Evolutionary conservation across 2,888 invertebrate genomes (phyloP), one percentile per base, ranked within the genome.

Genomic region (Torymus auratus): DNA sequence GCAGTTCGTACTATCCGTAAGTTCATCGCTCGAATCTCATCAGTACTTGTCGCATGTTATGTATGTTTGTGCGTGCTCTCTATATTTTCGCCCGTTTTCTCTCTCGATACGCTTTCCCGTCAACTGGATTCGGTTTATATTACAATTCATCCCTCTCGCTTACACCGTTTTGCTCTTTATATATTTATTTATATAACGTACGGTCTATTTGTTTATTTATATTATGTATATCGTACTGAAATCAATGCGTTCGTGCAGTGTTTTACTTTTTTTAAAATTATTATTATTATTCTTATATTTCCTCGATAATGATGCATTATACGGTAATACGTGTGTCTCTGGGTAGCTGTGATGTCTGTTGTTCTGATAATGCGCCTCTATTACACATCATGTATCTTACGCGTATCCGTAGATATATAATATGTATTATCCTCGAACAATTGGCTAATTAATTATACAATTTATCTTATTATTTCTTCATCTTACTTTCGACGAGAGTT

Each of bases 1-100:
- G 89, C 88, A 88, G 85, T 88, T 87, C 86, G 83, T 86, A 85
- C 85, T 86, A 88, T 86, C 82, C 83, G 86, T 61, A 41, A 70
- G 41, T 20, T 76, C 55, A 52, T 64, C 60, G 69, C 17, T 62
- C 41, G 41, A 58, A 41, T 74, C 55, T 70, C 62, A 41, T 41
- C 7, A 41, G 41, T 41, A 41, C 41, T 41, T 41, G 7, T 7
- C 41, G 41, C 41, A 41, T 41, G 10, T 53, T 74, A 41, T 53
- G 0, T 71, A 60, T 71, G 0, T 55, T 52, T 61, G 52, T 23
- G 41, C 7, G 41, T 68, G 12, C 7, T 52, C 17, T 15, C 23
- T 58, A 10, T 17, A 56, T 41, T 58, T 23, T 61, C 28, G 14
- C 15, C 10, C 69, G 20, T 20, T 20, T 23, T 14, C n/a, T 52